These are phyloP conservation scores for Scaptomyza cyrtandrae DNA, from an alignment of 2,888 invertebrate species.

Conservation along the genomic window DNA sequence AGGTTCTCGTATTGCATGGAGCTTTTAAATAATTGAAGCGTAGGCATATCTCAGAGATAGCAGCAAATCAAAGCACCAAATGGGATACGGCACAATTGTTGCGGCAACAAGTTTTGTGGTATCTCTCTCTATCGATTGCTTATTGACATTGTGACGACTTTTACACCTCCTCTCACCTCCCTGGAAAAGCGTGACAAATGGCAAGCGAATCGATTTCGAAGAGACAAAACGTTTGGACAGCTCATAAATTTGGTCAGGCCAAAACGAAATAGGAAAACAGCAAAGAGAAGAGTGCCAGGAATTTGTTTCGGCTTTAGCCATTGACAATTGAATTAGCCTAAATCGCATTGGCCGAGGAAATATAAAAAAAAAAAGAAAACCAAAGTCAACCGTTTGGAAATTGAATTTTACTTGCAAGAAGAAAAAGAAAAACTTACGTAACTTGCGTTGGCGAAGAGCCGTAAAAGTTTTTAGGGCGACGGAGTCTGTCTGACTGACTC, in stretches of 20 bases:
- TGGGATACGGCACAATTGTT: constrained; percentile 46
- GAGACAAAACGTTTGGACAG: constrained; percentile 29
- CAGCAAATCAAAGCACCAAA: neutral
- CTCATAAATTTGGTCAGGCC: constrained; percentile 52
- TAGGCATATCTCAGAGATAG: constrained; percentile 45
- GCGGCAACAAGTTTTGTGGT: constrained; percentile 65
- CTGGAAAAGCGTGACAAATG: constrained; percentile 65
- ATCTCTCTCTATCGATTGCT: constrained; percentile 33
- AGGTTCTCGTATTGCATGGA: constrained; percentile 12
- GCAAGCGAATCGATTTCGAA: constrained; percentile 32
- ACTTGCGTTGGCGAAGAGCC: constrained; percentile 17
- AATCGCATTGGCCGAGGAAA: constrained; percentile 37
- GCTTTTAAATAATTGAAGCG: constrained; percentile 75
- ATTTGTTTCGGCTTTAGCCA: constrained; percentile 51
- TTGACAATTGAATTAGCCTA: constrained; percentile 63
- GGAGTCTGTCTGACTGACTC: constrained; percentile 6
- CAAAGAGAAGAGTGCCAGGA: constrained; percentile 8
- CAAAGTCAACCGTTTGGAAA: constrained; percentile 50
- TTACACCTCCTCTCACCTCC: constrained; percentile 1
- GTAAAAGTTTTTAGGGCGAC: constrained; percentile 63
- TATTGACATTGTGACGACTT: constrained; percentile 61
- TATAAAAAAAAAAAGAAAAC: constrained; percentile 19
- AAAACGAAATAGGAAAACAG: neutral
- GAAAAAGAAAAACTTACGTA: constrained; percentile 51
- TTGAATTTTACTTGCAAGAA: constrained; percentile 40